A percentile compares a stretch with the other conserved stretches of the same genome.
Conservation (phyloP, 2,888 invertebrate genomes). For the Ophion obscuratus region DNA sequence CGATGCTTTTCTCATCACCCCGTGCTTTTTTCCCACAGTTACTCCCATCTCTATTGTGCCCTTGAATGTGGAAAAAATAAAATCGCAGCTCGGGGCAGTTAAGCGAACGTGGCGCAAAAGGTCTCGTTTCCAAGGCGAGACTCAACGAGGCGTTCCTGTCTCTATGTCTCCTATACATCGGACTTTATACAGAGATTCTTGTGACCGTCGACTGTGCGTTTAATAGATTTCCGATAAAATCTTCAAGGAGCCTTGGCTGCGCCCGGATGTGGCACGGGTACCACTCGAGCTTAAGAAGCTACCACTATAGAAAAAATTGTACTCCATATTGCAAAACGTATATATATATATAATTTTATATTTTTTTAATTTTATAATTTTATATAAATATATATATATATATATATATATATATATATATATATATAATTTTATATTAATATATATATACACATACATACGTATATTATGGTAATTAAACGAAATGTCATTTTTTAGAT, state of each 20-base stretch:
- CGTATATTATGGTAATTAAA: no score
- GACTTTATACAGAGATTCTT: neutral
- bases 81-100: neutral
- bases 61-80: slow-evolving; percentile 30
- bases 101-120: slow-evolving; percentile 40
- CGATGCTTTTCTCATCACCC: neutral
- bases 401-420: no score
- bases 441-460: no score
- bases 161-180: neutral
- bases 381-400: no score
- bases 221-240: slow-evolving; percentile 32
- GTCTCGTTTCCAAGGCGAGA: slow-evolving; percentile 19
- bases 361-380: no score
- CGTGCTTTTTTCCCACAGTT: slow-evolving; percentile 3
- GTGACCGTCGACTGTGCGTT: neutral
- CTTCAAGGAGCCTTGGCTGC: neutral
- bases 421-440: no score
- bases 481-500: no score
- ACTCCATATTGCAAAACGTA: no score
- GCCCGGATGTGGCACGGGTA: neutral
- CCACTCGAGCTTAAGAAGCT: neutral
- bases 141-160: slow-evolving; percentile 4
- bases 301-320: neutral
- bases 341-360: no score
- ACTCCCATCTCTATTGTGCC: slow-evolving; percentile 5